Evolutionary conservation across 2,888 invertebrate species (phyloP).

Genomic region (Aleiodes testaceus): DNA sequence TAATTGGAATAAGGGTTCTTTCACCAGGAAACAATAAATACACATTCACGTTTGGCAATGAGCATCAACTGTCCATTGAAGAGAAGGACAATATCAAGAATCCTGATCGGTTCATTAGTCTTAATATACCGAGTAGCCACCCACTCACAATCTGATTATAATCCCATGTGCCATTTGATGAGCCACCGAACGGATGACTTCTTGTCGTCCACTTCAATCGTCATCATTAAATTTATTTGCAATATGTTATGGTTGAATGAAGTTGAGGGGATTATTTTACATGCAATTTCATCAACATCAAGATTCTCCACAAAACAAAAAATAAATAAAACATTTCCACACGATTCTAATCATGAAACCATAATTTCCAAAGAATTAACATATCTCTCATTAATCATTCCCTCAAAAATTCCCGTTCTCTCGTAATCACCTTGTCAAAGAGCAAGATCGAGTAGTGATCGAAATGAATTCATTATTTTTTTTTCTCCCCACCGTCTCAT

Average conservation of each 20-base stretch:
- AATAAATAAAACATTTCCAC: no score
- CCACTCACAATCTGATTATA: constrained; percentile 62
- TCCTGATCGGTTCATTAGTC: constrained; percentile 67
- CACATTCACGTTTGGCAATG: constrained; percentile 24
- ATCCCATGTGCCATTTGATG: constrained; percentile 16
- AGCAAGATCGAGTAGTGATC: constrained; percentile 1
- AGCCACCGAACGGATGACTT: not conserved
- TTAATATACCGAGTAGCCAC: constrained; percentile 65
- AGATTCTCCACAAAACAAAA: no score
- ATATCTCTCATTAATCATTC: no score
- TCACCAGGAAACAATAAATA: constrained; percentile 3
- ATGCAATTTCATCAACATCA: no score
- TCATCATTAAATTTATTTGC: not conserved
- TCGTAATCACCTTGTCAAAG: constrained; percentile 4
- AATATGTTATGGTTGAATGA: no score
- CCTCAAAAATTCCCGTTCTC: not conserved
- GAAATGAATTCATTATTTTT: not conserved
- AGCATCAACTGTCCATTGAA: constrained; percentile 41
- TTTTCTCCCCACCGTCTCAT: not conserved
- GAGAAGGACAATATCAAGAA: constrained; percentile 55
- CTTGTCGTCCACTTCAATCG: constrained; percentile 10
- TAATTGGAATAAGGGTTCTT: not conserved
- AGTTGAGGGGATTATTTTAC: no score
- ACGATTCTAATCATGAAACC: no score
- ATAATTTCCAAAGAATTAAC: no score